Conservation (phyloP, 2,113 vertebrate genomes). For the Microcebus jonahi region DNA sequence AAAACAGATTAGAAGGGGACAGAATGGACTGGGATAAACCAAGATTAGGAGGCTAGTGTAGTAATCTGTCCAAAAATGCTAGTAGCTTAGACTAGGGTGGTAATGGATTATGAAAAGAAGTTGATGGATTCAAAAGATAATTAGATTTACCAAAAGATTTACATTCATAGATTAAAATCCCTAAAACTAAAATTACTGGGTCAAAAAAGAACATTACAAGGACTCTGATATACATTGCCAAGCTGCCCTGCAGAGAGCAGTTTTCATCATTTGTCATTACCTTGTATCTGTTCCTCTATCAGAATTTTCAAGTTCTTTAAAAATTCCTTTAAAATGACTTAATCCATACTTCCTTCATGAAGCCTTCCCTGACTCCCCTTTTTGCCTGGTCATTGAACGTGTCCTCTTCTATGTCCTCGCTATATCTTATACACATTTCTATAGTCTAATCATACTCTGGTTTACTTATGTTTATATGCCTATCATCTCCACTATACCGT, state of each 20-base stretch:
- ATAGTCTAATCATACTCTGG: background rate
- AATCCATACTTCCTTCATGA: constrained; percentile 61
- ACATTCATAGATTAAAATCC: constrained; percentile 45
- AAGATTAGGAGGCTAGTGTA: constrained; percentile 53
- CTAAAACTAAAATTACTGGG: constrained; percentile 39
- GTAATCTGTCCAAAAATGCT: constrained; percentile 48
- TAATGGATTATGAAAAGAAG: constrained; percentile 62
- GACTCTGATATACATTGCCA: constrained; percentile 17
- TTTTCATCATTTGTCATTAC: constrained; percentile 37
- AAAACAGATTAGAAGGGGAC: constrained; percentile 59
- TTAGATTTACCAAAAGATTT: constrained; percentile 53
- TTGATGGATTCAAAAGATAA: constrained; percentile 62
- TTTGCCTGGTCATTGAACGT: background rate
- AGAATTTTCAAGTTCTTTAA: constrained; percentile 39
- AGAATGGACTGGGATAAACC: constrained; percentile 40
- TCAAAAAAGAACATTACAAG: constrained; percentile 44
- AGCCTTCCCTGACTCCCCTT: constrained; percentile 52
- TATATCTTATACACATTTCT: constrained; percentile 12
- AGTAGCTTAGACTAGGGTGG: constrained; percentile 45
- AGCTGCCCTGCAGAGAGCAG: constrained; percentile 37
- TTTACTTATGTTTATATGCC: background rate
- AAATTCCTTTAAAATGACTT: constrained; percentile 51
- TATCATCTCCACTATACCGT: background rate
- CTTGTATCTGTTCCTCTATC: constrained; percentile 56
- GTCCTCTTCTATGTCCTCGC: background rate